Percentiles rank a stretch among this genome's conserved stretches.
Evolutionary conservation across 2,797 vertebrate species (phyloP).

Genomic region (Gastrophryne carolinensis): DNA sequence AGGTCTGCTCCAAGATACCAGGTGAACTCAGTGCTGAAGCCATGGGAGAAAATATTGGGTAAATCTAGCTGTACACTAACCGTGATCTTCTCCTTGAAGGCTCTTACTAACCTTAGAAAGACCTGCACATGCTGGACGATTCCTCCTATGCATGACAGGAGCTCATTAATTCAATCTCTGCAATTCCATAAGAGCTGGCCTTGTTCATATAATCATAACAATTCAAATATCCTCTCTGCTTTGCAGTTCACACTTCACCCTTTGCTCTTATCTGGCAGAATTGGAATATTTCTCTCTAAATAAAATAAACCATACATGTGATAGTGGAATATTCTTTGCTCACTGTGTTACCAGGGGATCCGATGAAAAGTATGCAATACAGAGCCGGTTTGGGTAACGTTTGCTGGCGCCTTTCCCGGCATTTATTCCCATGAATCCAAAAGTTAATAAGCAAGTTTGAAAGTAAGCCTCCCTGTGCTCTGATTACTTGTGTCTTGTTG

Average conservation of each 20-base stretch:
- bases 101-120: too few relatives aligned
- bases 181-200: background rate
- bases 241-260: background rate
- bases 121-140: too few relatives aligned
- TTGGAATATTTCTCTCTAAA: background rate
- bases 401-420: background rate
- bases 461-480: background rate
- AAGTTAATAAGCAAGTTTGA: background rate
- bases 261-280: background rate
- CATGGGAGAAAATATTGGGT: too few relatives aligned
- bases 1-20: too few relatives aligned
- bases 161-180: too few relatives aligned
- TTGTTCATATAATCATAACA: background rate
- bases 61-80: too few relatives aligned
- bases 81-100: too few relatives aligned
- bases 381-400: background rate
- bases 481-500: background rate
- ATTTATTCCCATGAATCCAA: background rate
- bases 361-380: background rate
- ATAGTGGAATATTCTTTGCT: background rate
- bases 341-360: background rate
- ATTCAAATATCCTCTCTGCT: background rate
- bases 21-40: too few relatives aligned
- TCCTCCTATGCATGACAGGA: too few relatives aligned
- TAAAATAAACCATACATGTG: background rate